phyloP scores from a whole-genome alignment of 2,797 vertebrate genomes.

The Champsocephalus esox region DNA sequence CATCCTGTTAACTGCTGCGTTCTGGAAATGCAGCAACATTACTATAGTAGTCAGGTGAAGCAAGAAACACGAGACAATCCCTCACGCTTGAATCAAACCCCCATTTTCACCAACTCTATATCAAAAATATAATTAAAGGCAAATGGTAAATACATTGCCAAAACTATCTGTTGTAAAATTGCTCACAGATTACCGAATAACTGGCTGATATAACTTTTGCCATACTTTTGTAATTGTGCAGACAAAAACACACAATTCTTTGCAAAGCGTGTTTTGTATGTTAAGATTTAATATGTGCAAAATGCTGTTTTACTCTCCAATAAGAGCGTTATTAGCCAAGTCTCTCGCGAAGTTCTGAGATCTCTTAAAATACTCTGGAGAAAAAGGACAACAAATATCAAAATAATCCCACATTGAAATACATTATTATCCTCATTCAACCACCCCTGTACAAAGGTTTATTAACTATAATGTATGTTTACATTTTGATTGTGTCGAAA shows the following conservation, averaged over 20 bases:
- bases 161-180: constrained; percentile 11
- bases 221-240: not conserved
- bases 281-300: not conserved
- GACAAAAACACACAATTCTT: not conserved
- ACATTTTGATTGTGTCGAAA: constrained; percentile 2
- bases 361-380: not conserved
- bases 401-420: not conserved
- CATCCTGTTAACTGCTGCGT: not conserved
- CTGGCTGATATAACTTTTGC: constrained; percentile 9
- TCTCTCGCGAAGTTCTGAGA: not conserved
- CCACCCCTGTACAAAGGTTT: not conserved
- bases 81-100: not conserved
- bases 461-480: not conserved
- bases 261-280: not conserved
- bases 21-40: not conserved
- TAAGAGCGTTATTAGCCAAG: not conserved
- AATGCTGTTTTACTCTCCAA: constrained; percentile 4
- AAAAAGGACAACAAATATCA: not conserved
- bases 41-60: not conserved
- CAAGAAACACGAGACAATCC: not conserved
- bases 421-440: not conserved
- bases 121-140: not conserved
- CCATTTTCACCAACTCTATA: not conserved
- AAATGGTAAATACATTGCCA: constrained; percentile 1
- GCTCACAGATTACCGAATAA: constrained; percentile 7